Conservation (phyloP, 1,140 invertebrate species). For the Caenorhabditis elegans region DNA sequence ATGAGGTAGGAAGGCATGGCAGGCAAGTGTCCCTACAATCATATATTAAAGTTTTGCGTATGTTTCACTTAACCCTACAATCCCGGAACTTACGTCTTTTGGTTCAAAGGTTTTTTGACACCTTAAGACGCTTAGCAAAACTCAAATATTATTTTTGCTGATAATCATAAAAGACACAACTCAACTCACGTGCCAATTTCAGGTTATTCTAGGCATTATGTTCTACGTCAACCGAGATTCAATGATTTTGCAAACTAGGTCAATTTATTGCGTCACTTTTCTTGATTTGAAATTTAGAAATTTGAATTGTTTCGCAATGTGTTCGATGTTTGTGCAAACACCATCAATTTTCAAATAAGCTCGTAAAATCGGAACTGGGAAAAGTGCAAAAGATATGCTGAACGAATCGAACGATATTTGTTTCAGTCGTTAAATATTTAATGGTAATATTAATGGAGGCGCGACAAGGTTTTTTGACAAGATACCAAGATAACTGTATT, state of each 20-base stretch:
- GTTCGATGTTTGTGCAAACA: neutral
- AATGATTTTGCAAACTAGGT: neutral
- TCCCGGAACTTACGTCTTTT: neutral
- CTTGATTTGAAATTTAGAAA: neutral
- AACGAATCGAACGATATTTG: slow-evolving; percentile 3
- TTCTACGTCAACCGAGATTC: no score
- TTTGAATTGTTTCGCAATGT: no score
- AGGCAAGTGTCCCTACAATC: no score
- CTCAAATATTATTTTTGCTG: neutral
- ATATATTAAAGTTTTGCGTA: no score
- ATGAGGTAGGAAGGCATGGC: no score
- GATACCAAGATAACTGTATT: slow-evolving; percentile 8
- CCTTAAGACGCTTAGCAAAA: slow-evolving; percentile 10
- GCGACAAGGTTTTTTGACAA: slow-evolving; percentile 17
- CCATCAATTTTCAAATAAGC: slow-evolving; percentile 4
- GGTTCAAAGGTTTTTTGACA: slow-evolving; percentile 31
- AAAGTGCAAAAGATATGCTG: neutral
- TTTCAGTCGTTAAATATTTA: neutral
- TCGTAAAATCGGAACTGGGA: neutral
- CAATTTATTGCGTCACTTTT: neutral
- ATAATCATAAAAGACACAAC: slow-evolving; percentile 22
- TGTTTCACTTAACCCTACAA: no score
- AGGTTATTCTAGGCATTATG: no score
- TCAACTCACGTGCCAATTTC: neutral
- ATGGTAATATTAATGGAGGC: slow-evolving; percentile 22